Evolutionary conservation across 1,140 invertebrate species (phyloP).

Genomic region (Apis florea): DNA sequence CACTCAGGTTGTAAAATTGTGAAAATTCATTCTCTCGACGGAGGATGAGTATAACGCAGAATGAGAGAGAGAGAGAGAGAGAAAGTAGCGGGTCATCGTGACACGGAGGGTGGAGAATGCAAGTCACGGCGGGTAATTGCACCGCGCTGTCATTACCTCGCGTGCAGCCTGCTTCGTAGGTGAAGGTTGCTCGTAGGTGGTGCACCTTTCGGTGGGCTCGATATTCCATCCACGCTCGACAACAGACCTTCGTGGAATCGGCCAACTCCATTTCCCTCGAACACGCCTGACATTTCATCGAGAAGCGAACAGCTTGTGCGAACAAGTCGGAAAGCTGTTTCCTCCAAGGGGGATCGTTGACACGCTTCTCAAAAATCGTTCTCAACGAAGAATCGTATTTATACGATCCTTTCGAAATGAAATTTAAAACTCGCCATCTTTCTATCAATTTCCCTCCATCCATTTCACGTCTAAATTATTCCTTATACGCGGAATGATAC

Average conservation of each 20-base stretch:
- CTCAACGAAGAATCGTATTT: no score
- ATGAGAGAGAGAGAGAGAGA: slow-evolving; percentile 20
- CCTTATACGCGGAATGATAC: no score
- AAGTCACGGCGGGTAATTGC: slow-evolving; percentile 79
- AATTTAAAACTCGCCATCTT: no score
- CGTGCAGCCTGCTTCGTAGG: slow-evolving; percentile 57
- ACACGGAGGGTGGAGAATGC: slow-evolving; percentile 67
- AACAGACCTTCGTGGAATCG: slow-evolving; percentile 15
- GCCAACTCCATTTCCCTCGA: background rate
- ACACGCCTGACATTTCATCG: background rate
- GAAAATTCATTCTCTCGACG: slow-evolving; percentile 61
- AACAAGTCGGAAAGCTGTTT: background rate
- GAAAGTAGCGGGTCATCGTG: slow-evolving; percentile 63
- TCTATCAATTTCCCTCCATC: no score
- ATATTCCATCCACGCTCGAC: slow-evolving; percentile 38
- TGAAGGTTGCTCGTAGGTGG: slow-evolving; percentile 59
- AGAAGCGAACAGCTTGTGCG: background rate
- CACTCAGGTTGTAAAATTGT: slow-evolving; percentile 20
- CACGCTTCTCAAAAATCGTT: no score
- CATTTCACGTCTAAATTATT: no score
- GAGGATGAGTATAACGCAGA: slow-evolving; percentile 41
- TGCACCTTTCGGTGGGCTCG: slow-evolving; percentile 21
- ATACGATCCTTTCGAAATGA: no score
- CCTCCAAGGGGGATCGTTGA: no score
- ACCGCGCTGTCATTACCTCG: slow-evolving; percentile 65